Percentiles rank a stretch among this genome's conserved stretches.
phyloP scores from a whole-genome alignment of 2,888 invertebrate genomes.

The Gymnosoma rotundatum region DNA sequence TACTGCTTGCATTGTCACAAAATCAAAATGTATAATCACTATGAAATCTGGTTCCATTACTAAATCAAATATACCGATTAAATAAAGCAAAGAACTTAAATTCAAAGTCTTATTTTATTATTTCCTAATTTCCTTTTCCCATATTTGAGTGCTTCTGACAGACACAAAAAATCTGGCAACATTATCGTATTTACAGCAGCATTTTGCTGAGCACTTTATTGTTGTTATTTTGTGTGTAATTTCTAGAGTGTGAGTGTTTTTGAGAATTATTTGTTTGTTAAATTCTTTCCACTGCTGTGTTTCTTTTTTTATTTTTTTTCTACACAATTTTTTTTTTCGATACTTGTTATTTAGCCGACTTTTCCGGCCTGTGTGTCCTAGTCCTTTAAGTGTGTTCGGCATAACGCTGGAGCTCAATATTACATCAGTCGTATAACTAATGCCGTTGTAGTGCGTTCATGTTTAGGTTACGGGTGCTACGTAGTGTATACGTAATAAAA shows the following conservation, averaged over 20 bases:
- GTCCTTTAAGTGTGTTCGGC: constrained; percentile 68
- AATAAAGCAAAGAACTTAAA: too few species aligned
- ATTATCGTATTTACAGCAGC: not conserved
- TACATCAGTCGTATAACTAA: constrained; percentile 78
- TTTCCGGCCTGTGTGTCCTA: constrained; percentile 71
- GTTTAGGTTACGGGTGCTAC: constrained; percentile 72
- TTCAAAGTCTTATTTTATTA: too few species aligned
- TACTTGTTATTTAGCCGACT: constrained; percentile 68
- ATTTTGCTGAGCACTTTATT: constrained; percentile 37
- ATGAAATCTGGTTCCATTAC: too few species aligned
- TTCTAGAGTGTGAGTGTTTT: constrained; percentile 1
- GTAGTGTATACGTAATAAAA: constrained; percentile 61
- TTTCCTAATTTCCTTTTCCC: too few species aligned
- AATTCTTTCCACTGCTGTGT: constrained; percentile 27
- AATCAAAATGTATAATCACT: too few species aligned
- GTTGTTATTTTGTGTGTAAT: constrained; percentile 21
- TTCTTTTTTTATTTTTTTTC: not conserved
- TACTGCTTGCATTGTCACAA: too few species aligned
- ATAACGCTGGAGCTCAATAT: constrained; percentile 72
- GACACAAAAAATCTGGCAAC: constrained; percentile 30
- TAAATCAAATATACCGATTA: too few species aligned
- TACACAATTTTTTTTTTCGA: constrained; percentile 46
- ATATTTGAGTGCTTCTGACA: too few species aligned
- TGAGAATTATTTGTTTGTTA: constrained; percentile 48
- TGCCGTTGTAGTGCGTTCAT: constrained; percentile 79